Evolutionary conservation across 2,113 vertebrate genomes (phyloP).

Genomic region (Cranoglanis bouderius): DNA sequence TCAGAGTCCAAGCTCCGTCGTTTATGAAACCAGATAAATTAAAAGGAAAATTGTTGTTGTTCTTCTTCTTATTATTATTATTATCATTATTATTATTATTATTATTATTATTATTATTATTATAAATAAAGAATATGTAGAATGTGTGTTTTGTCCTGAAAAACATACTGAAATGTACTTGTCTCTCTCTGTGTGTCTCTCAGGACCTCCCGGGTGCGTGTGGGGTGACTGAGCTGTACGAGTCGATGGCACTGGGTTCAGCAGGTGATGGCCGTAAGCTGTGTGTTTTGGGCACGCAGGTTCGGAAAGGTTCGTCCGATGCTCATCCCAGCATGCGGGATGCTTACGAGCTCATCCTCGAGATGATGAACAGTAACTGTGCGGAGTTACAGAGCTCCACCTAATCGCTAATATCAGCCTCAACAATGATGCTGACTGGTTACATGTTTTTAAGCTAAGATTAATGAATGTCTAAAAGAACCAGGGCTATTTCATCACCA

Average conservation of each 20-base stretch:
- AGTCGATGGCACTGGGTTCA: slow-evolving; percentile 80
- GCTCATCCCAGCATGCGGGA: slow-evolving; percentile 81
- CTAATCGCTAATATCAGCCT: background rate
- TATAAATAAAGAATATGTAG: background rate
- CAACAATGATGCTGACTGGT: background rate
- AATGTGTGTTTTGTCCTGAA: background rate
- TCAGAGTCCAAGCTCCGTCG: background rate
- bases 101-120: background rate
- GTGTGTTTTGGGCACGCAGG: slow-evolving; percentile 86
- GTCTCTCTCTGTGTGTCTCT: background rate
- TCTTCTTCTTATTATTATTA: background rate
- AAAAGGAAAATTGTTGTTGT: background rate
- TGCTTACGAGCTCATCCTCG: slow-evolving; percentile 82
- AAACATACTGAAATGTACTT: background rate
- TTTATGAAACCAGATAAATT: background rate
- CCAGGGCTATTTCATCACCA: slow-evolving; percentile 28
- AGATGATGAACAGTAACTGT: slow-evolving; percentile 73
- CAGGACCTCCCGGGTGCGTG: slow-evolving; percentile 86
- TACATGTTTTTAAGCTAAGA: background rate
- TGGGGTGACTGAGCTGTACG: slow-evolving; percentile 86
- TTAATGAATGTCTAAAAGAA: background rate
- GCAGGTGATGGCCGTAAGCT: slow-evolving; percentile 81
- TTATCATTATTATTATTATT: background rate
- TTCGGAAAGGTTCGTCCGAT: slow-evolving; percentile 71
- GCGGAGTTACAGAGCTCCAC: background rate